Conservation (phyloP, 2,113 vertebrate genomes). For the Nestor notabilis region DNA sequence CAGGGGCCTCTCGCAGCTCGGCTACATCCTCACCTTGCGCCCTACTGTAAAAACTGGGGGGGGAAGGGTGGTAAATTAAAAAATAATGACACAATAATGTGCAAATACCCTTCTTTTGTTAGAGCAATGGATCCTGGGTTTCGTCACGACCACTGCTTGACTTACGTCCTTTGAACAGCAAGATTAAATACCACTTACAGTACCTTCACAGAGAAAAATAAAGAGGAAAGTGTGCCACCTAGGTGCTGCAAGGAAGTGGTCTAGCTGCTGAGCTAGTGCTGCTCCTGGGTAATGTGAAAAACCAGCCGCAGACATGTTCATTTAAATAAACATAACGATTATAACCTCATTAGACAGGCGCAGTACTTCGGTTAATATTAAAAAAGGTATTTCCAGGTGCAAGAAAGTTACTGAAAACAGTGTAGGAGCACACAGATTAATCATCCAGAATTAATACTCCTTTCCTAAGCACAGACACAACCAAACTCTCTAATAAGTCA, state of each 20-base stretch:
- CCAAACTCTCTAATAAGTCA: background rate
- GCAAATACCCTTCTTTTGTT: background rate
- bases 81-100: background rate
- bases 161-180: background rate
- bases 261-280: background rate
- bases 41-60: rapidly evolving
- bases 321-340: background rate
- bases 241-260: background rate
- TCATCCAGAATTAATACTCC: background rate
- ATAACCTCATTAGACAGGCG: background rate
- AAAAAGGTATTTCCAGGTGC: background rate
- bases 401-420: background rate
- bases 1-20: rapidly evolving
- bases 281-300: background rate
- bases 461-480: background rate
- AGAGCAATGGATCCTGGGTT: background rate
- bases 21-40: background rate
- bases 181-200: background rate
- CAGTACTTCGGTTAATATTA: background rate
- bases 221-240: rapidly evolving
- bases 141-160: background rate
- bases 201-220: background rate
- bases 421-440: background rate
- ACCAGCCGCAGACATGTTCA: background rate
- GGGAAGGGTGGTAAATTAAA: background rate